Conservation (phyloP, 2,888 invertebrate species). For the Cremastobaeus sp. region DNA sequence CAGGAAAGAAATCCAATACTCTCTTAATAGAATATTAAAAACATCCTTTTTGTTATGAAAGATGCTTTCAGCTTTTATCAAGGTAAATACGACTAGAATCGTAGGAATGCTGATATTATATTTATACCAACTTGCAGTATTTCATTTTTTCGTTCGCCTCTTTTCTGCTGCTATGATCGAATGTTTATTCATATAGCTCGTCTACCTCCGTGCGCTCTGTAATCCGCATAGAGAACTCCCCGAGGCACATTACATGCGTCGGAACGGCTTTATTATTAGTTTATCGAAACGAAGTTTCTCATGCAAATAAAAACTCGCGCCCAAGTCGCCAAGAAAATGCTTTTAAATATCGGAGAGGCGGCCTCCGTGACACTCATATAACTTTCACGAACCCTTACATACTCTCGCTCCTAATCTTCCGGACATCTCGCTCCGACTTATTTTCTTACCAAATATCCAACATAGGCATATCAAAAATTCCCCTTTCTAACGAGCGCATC, state of each 20-base stretch:
- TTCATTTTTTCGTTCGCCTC: slow-evolving; percentile 13
- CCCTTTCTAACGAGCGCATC: slow-evolving; percentile 11
- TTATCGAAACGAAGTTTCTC: background rate
- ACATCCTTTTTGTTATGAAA: slow-evolving; percentile 45
- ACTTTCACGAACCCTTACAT: too few species aligned
- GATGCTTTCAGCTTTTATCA: slow-evolving; percentile 54
- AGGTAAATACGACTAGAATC: slow-evolving; percentile 44
- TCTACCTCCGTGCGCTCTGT: background rate
- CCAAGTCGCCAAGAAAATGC: too few species aligned
- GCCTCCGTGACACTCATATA: too few species aligned
- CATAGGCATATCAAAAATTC: slow-evolving; percentile 19
- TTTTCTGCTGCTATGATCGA: slow-evolving; percentile 8
- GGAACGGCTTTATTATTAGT: slow-evolving; percentile 8
- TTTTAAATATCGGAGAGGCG: slow-evolving; percentile 14
- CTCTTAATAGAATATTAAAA: slow-evolving; percentile 55
- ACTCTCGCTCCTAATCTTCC: too few species aligned
- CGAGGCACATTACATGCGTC: slow-evolving; percentile 9
- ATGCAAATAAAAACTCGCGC: too few species aligned
- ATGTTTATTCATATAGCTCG: slow-evolving; percentile 12
- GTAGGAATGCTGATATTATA: slow-evolving; percentile 41
- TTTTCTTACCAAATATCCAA: too few species aligned
- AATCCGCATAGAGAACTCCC: slow-evolving; percentile 10
- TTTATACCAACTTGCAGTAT: slow-evolving; percentile 34
- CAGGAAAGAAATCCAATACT: slow-evolving; percentile 43
- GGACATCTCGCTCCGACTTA: too few species aligned